Conservation (phyloP, 2,113 vertebrate genomes). For the Phyllopteryx taeniolatus region DNA sequence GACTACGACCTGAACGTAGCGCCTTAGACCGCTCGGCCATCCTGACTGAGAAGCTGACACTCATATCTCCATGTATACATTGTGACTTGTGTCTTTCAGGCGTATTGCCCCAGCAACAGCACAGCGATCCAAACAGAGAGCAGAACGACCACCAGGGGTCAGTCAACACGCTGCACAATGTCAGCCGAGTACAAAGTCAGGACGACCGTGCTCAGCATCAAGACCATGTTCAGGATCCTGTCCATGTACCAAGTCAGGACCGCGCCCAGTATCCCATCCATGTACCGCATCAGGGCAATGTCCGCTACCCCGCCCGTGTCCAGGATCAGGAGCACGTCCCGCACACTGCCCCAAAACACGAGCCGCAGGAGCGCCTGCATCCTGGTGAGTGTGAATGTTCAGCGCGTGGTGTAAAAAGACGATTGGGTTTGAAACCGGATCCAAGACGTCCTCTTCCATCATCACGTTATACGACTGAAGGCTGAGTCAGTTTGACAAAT, state of each 20-base stretch:
- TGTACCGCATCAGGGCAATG: background rate
- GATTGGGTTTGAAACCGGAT: too few relatives aligned
- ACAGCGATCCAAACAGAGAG: slow-evolving; percentile 10
- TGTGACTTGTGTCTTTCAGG: slow-evolving; percentile 15
- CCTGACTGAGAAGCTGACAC: slow-evolving; percentile 34
- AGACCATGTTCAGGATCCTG: background rate
- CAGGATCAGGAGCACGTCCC: background rate
- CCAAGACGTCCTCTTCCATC: too few relatives aligned
- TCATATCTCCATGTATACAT: too few relatives aligned
- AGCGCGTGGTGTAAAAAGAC: too few relatives aligned
- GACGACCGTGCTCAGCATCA: background rate
- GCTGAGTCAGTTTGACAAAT: too few relatives aligned
- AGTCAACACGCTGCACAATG: background rate
- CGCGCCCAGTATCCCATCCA: background rate
- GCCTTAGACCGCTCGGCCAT: slow-evolving; percentile 64
- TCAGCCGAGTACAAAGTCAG: background rate
- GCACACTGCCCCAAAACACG: background rate
- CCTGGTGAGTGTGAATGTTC: background rate
- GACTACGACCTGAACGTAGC: slow-evolving; percentile 73
- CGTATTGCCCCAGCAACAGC: background rate
- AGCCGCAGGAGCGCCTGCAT: background rate
- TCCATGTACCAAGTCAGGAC: background rate
- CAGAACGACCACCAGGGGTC: slow-evolving; percentile 42
- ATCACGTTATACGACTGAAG: too few relatives aligned
- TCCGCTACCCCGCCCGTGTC: background rate